These are phyloP conservation scores for Operophtera brumata DNA, from an alignment of 2,888 invertebrate genomes.

Conservation along the genomic window DNA sequence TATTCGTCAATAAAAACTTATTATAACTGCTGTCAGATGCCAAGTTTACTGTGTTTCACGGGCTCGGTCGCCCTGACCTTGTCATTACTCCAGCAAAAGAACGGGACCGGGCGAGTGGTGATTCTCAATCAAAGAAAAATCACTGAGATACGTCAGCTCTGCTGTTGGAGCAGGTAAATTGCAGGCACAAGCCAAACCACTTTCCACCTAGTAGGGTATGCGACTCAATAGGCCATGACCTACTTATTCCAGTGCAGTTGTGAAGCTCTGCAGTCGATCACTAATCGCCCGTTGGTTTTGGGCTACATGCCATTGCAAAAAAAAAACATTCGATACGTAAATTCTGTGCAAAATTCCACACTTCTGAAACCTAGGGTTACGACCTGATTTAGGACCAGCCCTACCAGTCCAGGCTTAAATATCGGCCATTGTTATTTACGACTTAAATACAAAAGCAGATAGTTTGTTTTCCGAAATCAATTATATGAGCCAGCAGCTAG, in stretches of 20 bases:
- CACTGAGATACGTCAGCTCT: too few species aligned
- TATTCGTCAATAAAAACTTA: too few species aligned
- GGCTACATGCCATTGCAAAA: not conserved
- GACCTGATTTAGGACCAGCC: too few species aligned
- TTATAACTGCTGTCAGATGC: slow-evolving; percentile 1
- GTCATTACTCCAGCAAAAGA: not conserved
- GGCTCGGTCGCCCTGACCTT: not conserved
- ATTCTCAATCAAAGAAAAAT: not conserved
- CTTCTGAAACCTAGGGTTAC: too few species aligned
- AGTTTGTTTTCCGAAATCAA: too few species aligned
- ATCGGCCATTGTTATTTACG: too few species aligned
- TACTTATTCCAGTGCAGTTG: too few species aligned
- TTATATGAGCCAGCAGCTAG: too few species aligned
- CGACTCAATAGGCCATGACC: not conserved
- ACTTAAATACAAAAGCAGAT: too few species aligned
- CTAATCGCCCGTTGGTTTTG: not conserved
- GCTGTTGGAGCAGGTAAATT: too few species aligned
- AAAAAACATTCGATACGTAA: not conserved
- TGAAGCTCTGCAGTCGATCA: not conserved
- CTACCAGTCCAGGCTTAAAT: too few species aligned
- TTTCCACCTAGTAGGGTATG: not conserved
- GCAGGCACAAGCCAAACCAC: not conserved
- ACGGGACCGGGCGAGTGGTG: not conserved
- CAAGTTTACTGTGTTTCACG: not conserved
- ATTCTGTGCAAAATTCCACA: not conserved